Evolutionary conservation across 64 coral and sea anemone genomes (phyloP).

Genomic region (Montipora foliosa): DNA sequence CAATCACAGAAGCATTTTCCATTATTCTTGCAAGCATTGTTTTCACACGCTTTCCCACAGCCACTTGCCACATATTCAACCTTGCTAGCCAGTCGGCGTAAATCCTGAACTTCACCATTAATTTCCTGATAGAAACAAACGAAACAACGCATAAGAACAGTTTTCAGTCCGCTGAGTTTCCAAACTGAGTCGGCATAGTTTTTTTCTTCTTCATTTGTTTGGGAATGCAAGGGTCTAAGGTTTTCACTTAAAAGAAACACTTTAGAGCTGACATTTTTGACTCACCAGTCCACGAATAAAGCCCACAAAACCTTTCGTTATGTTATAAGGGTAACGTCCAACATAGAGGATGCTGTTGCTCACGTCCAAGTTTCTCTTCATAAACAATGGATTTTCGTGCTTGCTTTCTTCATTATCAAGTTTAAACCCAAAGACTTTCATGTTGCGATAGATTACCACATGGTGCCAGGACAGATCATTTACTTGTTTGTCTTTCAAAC

Average conservation of each 20-base stretch:
- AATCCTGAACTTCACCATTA: constrained; percentile 79
- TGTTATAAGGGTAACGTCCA: constrained; percentile 58
- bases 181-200: no score
- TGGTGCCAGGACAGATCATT: constrained; percentile 39
- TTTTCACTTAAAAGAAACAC: no score
- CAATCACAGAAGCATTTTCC: constrained; percentile 83
- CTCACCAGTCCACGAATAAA: constrained; percentile 91
- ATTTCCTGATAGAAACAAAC: constrained; percentile 64
- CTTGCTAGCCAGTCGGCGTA: constrained; percentile 49
- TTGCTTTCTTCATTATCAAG: constrained; percentile 7
- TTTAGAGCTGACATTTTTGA: neutral
- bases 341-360: constrained; percentile 1
- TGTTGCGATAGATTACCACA: constrained; percentile 52
- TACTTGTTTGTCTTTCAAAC: neutral
- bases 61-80: constrained; percentile 75
- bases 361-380: constrained; percentile 46
- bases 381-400: constrained; percentile 36
- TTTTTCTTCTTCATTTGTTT: no score
- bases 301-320: constrained; percentile 85
- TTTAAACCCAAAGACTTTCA: constrained; percentile 53
- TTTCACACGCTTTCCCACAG: constrained; percentile 57
- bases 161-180: no score
- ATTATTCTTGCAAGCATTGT: constrained; percentile 55
- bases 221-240: no score
- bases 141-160: neutral